Percentiles rank a stretch among this genome's conserved stretches.
phyloP scores from a whole-genome alignment of 2,113 vertebrate species.

The Oreochromis niloticus region DNA sequence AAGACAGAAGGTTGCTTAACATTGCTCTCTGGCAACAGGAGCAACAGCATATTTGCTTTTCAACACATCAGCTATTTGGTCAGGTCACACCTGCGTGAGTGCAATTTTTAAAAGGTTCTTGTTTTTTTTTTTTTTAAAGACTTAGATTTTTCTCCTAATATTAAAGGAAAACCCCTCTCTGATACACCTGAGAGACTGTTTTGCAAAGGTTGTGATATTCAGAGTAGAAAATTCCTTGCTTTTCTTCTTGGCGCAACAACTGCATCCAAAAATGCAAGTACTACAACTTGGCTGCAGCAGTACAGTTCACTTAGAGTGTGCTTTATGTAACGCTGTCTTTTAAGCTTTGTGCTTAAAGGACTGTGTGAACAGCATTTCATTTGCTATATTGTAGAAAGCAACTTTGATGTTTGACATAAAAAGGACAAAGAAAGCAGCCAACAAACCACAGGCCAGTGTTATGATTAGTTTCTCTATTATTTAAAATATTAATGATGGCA shows the following conservation, averaged over 20 bases:
- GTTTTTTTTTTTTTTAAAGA: background rate
- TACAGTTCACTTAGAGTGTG: background rate
- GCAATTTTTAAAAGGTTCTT: background rate
- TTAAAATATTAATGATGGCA: background rate
- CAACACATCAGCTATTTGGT: background rate
- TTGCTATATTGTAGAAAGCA: background rate
- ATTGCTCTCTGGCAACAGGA: background rate
- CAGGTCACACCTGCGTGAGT: background rate
- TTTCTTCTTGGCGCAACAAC: background rate
- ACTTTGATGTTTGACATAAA: background rate
- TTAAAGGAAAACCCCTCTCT: background rate
- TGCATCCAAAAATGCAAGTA: background rate
- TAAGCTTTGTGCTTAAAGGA: background rate
- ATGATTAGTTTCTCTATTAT: background rate
- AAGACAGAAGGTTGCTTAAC: background rate
- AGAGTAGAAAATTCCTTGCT: background rate
- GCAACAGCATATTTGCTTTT: constrained; percentile 15
- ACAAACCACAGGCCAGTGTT: background rate
- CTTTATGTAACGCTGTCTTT: background rate
- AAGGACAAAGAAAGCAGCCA: background rate
- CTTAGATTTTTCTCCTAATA: background rate
- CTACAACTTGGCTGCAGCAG: background rate
- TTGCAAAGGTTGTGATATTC: background rate
- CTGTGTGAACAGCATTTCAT: background rate
- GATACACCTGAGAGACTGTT: background rate